Evolutionary conservation across 2,888 invertebrate species (phyloP).

Genomic region (Clistopyga incitator): DNA sequence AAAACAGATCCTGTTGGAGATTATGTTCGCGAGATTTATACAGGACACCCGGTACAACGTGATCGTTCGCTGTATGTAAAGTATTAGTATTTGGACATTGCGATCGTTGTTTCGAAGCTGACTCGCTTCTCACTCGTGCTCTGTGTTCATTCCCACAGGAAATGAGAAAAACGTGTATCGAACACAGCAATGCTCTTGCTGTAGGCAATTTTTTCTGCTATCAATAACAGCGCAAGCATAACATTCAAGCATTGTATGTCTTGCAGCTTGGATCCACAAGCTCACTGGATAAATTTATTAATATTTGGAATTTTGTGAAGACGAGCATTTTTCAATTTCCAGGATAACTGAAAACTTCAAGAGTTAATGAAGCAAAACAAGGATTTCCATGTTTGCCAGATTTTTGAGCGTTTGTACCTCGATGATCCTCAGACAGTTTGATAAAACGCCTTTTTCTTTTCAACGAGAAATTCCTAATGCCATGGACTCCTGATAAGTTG

Average conservation of each 20-base stretch:
- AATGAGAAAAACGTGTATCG: slow-evolving; percentile 24
- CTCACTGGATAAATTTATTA: no score
- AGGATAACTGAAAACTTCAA: no score
- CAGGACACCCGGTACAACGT: slow-evolving; percentile 27
- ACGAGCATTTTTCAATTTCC: no score
- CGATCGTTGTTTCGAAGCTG: slow-evolving; percentile 13
- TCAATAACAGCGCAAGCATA: neutral
- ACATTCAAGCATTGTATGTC: neutral
- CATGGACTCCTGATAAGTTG: no score
- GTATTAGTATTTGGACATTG: slow-evolving; percentile 15
- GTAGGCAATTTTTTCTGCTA: neutral
- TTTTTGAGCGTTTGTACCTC: no score
- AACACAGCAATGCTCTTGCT: neutral
- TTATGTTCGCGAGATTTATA: slow-evolving; percentile 11
- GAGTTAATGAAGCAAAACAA: no score
- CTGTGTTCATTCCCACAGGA: slow-evolving; percentile 1
- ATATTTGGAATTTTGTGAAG: no score
- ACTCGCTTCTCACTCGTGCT: slow-evolving; percentile 1
- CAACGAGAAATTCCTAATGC: no score
- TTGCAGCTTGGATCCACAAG: neutral
- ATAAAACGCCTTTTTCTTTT: no score
- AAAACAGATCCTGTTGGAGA: slow-evolving; percentile 12
- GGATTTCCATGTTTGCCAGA: no score
- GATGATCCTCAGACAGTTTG: no score
- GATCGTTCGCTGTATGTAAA: slow-evolving; percentile 6